Conservation (phyloP, 2,888 invertebrate species). For the Crematogaster levior region DNA sequence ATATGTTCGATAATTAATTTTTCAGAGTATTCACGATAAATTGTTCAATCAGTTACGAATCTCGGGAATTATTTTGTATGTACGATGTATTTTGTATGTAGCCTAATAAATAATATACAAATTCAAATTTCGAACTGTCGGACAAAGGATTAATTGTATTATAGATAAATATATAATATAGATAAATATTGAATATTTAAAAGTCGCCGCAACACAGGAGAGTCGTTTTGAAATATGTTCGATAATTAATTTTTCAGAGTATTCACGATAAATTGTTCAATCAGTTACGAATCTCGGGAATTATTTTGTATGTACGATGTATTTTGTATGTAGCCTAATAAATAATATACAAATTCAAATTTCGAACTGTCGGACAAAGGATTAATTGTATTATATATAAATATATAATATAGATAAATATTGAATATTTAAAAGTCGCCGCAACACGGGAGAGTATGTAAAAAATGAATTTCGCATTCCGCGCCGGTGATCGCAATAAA, state of each 20-base stretch:
- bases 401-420: no score
- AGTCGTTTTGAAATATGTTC: neutral
- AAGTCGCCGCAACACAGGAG: no score
- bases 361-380: neutral
- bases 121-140: no score
- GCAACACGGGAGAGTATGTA: neutral
- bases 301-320: no score
- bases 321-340: no score
- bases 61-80: neutral
- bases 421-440: neutral
- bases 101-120: no score
- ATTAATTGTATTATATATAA: no score
- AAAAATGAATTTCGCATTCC: neutral
- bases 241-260: neutral
- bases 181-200: no score
- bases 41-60: neutral
- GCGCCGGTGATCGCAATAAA: slow-evolving; percentile 11
- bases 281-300: neutral
- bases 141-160: no score
- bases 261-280: neutral
- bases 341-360: no score
- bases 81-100: no score
- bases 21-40: neutral
- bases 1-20: slow-evolving; percentile 7
- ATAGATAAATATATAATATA: no score